Evolutionary conservation across 2,888 invertebrate genomes (phyloP), one percentile per base, ranked within the genome.

Genomic region (Panzeria rudis): DNA sequence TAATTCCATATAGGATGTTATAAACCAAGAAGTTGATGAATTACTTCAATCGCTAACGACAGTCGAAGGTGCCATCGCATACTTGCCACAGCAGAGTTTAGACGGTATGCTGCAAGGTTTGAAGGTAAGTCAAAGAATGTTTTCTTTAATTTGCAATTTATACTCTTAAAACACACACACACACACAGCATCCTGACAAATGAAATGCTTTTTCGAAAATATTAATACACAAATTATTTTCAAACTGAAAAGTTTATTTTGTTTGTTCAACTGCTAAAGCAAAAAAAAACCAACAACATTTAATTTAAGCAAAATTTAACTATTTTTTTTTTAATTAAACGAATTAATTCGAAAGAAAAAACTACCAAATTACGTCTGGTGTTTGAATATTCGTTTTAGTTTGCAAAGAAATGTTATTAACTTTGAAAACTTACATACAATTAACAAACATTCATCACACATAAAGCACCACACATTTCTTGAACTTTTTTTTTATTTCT

Each of bases 81-180:
- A 94, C 90, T 94, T 97, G 87, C 96, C 97, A 20, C 94, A 94
- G 87, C 95, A 95, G 90, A 96, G 94, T 91, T 94, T 96, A 88
- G 94, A 95, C 87, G 94, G 94, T 75, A 96, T 97, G 95, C 94
- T 95, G 87, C 93, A 94, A 69, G 95, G 95, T 87, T 93, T 97
- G 56, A 94, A 94, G 95, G 97, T 97, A 93, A 95, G 87, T 87
- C 17, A 15, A 52, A 35, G 76, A 68, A 64, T 81, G 72, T 61
- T 50, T 35, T 50, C 5, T 66, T 23, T 2, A 54, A 38, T 61
- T n/a, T 11, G 11, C 7, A 38, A 50, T 6, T 29, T 7, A 20
- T 11, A 59, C 13, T 35, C n/a, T 13, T n/a, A 20, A 32, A 56
- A 3, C 52, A 83, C 35, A 41, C 29, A 29, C 7, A 47, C n/a